Base-by-base conservation (phyloP, 2,113 vertebrate genomes). In the Datnioides undecimradiatus region DNA sequence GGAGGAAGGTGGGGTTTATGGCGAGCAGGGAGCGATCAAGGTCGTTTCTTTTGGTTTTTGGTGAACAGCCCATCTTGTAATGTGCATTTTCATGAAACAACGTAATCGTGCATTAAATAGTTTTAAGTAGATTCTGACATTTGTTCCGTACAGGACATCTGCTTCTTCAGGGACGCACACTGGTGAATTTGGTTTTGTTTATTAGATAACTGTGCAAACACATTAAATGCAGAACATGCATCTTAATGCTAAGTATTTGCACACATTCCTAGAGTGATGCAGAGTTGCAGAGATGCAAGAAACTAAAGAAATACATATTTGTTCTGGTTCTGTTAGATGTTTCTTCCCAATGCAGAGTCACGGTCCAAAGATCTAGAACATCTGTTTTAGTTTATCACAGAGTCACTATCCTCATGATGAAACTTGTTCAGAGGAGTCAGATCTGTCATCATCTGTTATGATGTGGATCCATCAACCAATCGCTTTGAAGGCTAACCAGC, bases 381-480 rank as follows among this genome's bases (percentile, higher is more conserved):
- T 45, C 11, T 60, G 52, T 25, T 67, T 59, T 6, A 9, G n/a
- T 36, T 45, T 52, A 33, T 40, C 40, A 38, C 38, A 67, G 3
- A 76, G 27, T 49, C 27, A 25, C 54, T n/a, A 29, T 40, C 6
- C 41, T 62, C 52, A 4, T 41, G 40, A 73, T 82, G 6, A 84
- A 29, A 65, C 74, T 36, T 14, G 23, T 43, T 77, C 10, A 72
- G 23, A 55, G 36, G 29, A 70, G 55, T 83, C 60, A 29, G 3
- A 60, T 79, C 55, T 41, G 29, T 16, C 67, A 43, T 65, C 36
- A n/a, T 51, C 29, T 51, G 13, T 33, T 73, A 74, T 71, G 69
- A 45, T 59, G 23, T 10, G 33, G 55, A 67, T 70, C 55, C 73
- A 34, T 70, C 79, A 13, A 3, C 60, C 41, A 14, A n/a, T 69